Base-by-base conservation (phyloP, 2,888 invertebrate species). In the Labia minor region DNA sequence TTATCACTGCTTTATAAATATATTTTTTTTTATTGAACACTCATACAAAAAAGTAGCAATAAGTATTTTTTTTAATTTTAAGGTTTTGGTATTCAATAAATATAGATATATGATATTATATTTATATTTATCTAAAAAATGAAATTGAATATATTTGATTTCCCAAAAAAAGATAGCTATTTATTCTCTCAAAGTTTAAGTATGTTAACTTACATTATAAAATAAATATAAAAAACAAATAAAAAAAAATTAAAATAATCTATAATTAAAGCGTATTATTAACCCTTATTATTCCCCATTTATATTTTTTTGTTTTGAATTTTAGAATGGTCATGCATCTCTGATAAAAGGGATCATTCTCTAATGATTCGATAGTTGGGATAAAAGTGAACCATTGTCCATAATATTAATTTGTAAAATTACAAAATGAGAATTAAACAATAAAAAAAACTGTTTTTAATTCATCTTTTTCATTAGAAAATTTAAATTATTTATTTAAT, bases 131-230 rank as follows among this genome's bases (percentile, higher is more conserved):
- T 49, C 49, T 49, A 49, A 49, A 49, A 14, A 49, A 49, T 8
- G 49, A 26, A 26, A 26, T 26, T 8, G 26, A 14, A 49, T 4
- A 49, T 49, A 49, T 49, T 49, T 49, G 14, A 49, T 49, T 49
- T 49, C 49, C n/a, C 14, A 49, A 49, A 49, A 49, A n/a, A 49
- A 49, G 16, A 49, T 49, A 49, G 49, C 49, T 49, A 49, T 49
- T 49, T 49, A 49, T 49, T 49, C 49, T 49, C 49, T 49, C 49
- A 49, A 49, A 49, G 49, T 49, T 49, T 49, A 49, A 49, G 16
- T 49, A 49, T 49, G 49, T 49, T 49, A 49, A 49, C 49, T 49
- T 49, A 49, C 49, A 49, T 49, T 49, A 49, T 49, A 49, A 49
- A 49, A 49, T 49, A 11, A n/a, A 49, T 49, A 49, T 10, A n/a